Base-by-base conservation (phyloP, 53 echinoderm and acorn worm genomes). In the Actinopyga echinites region DNA sequence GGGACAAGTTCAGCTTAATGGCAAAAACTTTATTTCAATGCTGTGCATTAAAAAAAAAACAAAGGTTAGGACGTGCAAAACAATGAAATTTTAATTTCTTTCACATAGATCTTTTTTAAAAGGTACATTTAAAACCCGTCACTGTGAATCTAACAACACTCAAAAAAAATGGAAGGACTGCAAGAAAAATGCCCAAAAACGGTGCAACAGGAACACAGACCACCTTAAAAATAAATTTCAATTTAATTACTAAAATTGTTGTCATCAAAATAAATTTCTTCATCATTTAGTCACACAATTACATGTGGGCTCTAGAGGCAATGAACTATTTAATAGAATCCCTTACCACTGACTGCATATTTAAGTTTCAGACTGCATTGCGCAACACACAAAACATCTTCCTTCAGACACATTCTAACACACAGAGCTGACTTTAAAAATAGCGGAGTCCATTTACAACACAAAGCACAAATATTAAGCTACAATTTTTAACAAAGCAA, bases 21-120 rank as follows among this genome's bases (percentile, higher is more conserved):
- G 49, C 49, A 49, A 49, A 49, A 49, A 13, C 17, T 40, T 49
- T 49, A 49, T 49, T 77, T 77, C 77, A 77, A 77, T 77, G 77
- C 77, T 77, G 77, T 77, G 77, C 77, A 77, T 77, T 77, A 31
- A 31, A 77, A 77, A 71, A 71, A 52, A 77, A 49, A 13, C 13
- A 40, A 40, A 24, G 55, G 54, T 77, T 77, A 77, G 30, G 54
- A 77, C 77, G 77, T 77, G 77, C 77, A 77, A 53, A 17, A 77
- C 77, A 55, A 77, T 30, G 77, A 77, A 77, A 77, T 77, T 77
- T 77, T 77, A 56, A 77, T 77, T 77, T 77, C 77, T 77, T 69
- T 77, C 33, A 29, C 71, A 71, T 71, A 71, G 71, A 71, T 71
- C 42, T 71, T 38, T 71, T 29, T 31, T 22, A 32, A 68, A 33